Conservation (phyloP, 1,140 invertebrate species). For the Scylla paramamosain region DNA sequence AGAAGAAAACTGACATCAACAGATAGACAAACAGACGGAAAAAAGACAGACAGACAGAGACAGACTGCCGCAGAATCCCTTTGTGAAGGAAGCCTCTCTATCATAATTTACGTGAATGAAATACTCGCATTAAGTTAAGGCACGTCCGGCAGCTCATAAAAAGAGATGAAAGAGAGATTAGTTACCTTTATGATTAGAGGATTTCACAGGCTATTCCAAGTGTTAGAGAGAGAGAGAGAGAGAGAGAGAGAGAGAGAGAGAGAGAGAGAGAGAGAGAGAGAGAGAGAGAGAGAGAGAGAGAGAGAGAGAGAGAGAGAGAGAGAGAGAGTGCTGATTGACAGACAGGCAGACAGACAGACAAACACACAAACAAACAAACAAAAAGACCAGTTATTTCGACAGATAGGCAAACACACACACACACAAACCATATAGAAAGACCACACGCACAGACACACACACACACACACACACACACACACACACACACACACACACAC, state of each 20-base stretch:
- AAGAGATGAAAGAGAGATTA: background rate
- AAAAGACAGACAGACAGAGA: background rate
- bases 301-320: background rate
- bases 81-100: background rate
- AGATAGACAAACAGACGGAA: background rate
- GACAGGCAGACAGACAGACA: too few relatives aligned
- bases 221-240: constrained; percentile 53
- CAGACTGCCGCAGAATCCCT: background rate
- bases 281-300: constrained; percentile 47
- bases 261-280: constrained; percentile 49
- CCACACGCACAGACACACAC: background rate
- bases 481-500: constrained; percentile 29
- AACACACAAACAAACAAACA: too few relatives aligned
- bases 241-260: constrained; percentile 53
- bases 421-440: background rate
- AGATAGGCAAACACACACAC: too few relatives aligned
- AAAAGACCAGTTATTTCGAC: too few relatives aligned
- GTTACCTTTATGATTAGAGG: constrained; percentile 1
- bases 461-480: constrained; percentile 10
- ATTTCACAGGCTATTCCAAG: background rate
- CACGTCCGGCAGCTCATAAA: background rate
- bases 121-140: constrained; percentile 4
- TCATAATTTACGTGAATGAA: constrained; percentile 10
- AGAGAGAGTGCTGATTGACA: background rate
- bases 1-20: background rate